Base-by-base conservation (phyloP, 2,797 vertebrate genomes). In the Sylvilagus floridanus region DNA sequence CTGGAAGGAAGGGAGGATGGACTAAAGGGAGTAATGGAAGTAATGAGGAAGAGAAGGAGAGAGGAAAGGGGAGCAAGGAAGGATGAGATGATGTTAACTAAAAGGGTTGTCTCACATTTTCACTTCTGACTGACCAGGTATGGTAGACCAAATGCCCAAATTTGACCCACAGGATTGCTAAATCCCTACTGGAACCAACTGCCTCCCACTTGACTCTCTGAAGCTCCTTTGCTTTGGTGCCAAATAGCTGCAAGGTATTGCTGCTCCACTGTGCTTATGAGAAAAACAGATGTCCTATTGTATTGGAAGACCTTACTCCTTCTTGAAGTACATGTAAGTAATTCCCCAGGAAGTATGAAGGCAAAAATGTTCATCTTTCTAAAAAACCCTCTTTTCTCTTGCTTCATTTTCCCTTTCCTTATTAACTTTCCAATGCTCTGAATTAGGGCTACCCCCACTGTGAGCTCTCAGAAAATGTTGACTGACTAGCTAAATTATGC, bases 401-500 rank as follows among this genome's bases (percentile, higher is more conserved):
- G 21, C 77, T 88, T 57, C 19, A 50, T 93, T 93, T 19, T 89
- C 9, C 94, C 30, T 96, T 94, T 22, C 47, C 37, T 79, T 82
- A 86, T n/a, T 62, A 90, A 78, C 22, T 93, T 79, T 94, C 42
- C 7, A 78, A 1, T 83, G 60, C 75, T 93, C 16, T 92, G 71
- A 90, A 60, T 88, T 96, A 65, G 82, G 73, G 32, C 79, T 96
- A 13, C 32, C 76, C 52, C 54, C 65, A 77, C 47, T 78, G 89
- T 78, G 96, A 96, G 91, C 37, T 85, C 81, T 94, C 93, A 93
- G 84, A 95, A 96, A 90, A 96, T 97, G 90, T 96, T 97, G 94
- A 97, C 95, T 97, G 95, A 96, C 90, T 96, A 93, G 83, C 85
- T 96, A 97, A 97, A 97, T 95, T 95, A 95, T 95, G 90, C 91